These are phyloP conservation scores for Xenotilapia longispinis DNA, from an alignment of 2,113 vertebrate genomes.

Conservation along the genomic window DNA sequence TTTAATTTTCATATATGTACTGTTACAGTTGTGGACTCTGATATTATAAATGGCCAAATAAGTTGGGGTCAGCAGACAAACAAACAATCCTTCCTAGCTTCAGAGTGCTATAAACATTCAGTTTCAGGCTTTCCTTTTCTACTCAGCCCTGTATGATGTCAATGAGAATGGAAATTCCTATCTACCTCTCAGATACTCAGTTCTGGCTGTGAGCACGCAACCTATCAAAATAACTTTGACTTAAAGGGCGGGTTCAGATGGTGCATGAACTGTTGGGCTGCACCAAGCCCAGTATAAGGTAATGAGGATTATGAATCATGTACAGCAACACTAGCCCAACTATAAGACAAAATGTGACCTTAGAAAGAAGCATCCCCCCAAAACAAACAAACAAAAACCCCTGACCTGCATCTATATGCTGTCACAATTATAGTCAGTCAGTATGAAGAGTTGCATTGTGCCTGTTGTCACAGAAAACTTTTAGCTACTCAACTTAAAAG, in stretches of 20 bases:
- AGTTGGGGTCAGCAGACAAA: neutral
- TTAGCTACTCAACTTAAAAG: neutral
- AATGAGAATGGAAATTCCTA: neutral
- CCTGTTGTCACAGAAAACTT: neutral
- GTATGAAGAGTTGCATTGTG: neutral
- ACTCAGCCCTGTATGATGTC: neutral
- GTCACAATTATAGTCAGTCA: neutral
- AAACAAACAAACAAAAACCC: accelerated
- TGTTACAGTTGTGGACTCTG: neutral
- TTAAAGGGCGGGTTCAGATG: neutral
- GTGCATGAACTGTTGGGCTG: neutral
- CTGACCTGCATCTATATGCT: neutral
- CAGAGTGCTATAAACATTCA: neutral
- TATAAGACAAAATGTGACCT: neutral
- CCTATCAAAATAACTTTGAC: neutral
- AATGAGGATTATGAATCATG: neutral
- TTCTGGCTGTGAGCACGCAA: neutral
- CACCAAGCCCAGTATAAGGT: neutral
- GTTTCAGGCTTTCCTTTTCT: neutral
- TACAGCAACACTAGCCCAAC: neutral
- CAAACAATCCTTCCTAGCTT: neutral
- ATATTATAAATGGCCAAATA: neutral
- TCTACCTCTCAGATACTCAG: neutral
- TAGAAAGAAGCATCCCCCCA: neutral
- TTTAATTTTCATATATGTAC: neutral